Evolutionary conservation across 2,888 invertebrate species (phyloP), one percentile per base, ranked within the genome.

Genomic region (Chloromyia formosa): DNA sequence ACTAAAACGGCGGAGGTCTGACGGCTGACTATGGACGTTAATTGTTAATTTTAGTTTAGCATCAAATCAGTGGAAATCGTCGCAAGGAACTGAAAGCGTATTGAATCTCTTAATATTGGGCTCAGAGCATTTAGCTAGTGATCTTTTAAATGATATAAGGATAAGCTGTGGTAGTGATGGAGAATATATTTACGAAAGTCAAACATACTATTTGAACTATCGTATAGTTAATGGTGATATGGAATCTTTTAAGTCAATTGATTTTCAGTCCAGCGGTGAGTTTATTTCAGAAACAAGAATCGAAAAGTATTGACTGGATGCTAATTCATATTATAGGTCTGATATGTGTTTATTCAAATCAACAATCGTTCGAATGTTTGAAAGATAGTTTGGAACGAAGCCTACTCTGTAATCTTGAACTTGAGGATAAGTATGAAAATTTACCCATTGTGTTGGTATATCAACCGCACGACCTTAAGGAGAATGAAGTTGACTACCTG

Each of bases 371-470:
- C 81, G 96, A 97, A 82, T 97, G 95, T 83, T 92, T 98, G 69
- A 89, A 95, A 79, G 93, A 94, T 75, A 95, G 95, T 84, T 89
- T 98, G 78, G 95, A 97, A 84, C 94, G 96, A 84, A 96, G 96
- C 1, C 87, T 97, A 27, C 87, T 96, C 10, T 93, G 94, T 18
- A 96, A 96, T 87, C 88, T 96, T 75, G 95, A 95, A 81, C 92
- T 94, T 80, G 95, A 96, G 82, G 96, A 96, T 82, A 92, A 95
- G 81, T 94, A 96, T 84, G 94, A 95, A 86, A 84, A 93, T 77
- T 86, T 96, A 78, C 97, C 97, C 1, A 91, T 96, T 81, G 95
- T 96, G 62, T 90, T 97, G 80, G 91, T 97, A 86, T 95, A 96
- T 84, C 92, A 95, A 27, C 94, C 85, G 73, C 85, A 94, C 83